Evolutionary conservation across 2,888 invertebrate genomes (phyloP).

Genomic region (Pristionchus arcanus): DNA sequence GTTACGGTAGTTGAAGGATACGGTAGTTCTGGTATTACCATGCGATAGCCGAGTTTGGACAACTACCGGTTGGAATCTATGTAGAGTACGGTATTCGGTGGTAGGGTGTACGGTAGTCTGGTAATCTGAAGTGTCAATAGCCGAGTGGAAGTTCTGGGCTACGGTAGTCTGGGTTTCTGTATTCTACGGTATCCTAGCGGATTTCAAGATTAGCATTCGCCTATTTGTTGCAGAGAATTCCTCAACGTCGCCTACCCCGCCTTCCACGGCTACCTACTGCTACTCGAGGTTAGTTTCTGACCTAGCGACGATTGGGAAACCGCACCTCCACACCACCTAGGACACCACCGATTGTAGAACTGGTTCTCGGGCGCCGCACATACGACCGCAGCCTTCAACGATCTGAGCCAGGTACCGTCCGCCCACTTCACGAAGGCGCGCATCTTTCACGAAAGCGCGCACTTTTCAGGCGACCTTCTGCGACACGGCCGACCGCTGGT

Average conservation of each 20-base stretch:
- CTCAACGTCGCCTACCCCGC: constrained; percentile 51
- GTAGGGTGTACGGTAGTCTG: too few relatives aligned
- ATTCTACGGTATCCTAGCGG: neutral
- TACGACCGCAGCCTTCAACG: constrained; percentile 37
- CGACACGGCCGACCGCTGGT: constrained; percentile 53
- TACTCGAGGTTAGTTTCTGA: constrained; percentile 18
- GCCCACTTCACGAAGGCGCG: neutral
- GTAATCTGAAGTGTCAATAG: too few relatives aligned
- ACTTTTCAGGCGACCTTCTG: constrained; percentile 50
- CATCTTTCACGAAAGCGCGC: neutral
- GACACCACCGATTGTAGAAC: neutral
- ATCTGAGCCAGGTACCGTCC: constrained; percentile 30
- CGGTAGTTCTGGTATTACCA: too few relatives aligned
- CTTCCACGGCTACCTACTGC: constrained; percentile 33
- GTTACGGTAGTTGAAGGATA: too few relatives aligned
- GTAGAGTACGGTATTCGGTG: too few relatives aligned
- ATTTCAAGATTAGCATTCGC: neutral
- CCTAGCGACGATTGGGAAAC: neutral
- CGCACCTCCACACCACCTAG: neutral
- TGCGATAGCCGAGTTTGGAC: too few relatives aligned
- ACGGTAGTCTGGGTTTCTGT: too few relatives aligned
- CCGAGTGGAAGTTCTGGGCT: too few relatives aligned
- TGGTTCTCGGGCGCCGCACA: constrained; percentile 34
- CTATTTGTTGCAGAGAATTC: constrained; percentile 31
- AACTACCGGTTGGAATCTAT: too few relatives aligned